Base-by-base conservation (phyloP, 2,888 invertebrate species). In the Acanthosepion pharaonis region DNA sequence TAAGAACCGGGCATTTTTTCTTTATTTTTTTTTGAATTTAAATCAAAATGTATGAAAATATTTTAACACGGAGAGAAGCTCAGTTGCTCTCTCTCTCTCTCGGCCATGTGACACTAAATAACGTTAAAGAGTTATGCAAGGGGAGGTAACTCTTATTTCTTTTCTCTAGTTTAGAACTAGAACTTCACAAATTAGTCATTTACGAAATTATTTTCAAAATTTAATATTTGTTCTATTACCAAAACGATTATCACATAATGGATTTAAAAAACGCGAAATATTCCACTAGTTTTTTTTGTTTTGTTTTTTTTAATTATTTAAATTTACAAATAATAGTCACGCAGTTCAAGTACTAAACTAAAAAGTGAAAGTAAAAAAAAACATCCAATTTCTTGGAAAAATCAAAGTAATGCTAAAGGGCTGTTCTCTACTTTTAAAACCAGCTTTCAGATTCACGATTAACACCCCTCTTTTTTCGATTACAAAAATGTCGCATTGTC, bases 1-100 rank as follows among this genome's bases (percentile, higher is more conserved):
- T 99, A 99, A 0, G 99, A 99, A 97, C 99, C 98, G 96, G 99
- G 98, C 98, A 99, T 99, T 28, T 48, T 92, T 48, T 23, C 5
- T 8, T 25, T n/a, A n/a, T 4, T 33, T 33, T n/a, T 4, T 33
- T 33, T n/a, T 78, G 11, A 78, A 78, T 78, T 78, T n/a, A 78
- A 78, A n/a, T 78, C n/a, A n/a, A 78, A n/a, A 18, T n/a, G 4
- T 33, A 78, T 78, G n/a, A 15, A n/a, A 78, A 33, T 20, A n/a
- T 78, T n/a, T 33, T 8, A 78, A 78, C 8, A 78, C 11, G 11
- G 78, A 78, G 78, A 78, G 78, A 78, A 78, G 78, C n/a, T n/a
- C n/a, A 78, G 78, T 15, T 78, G n/a, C 78, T 78, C 78, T 78
- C 78, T 78, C n/a, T 78, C 78, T n/a, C 78, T n/a, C 5, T 15